These are phyloP conservation scores for Hydrolagus affinis DNA, from an alignment of 2,113 vertebrate species.

Conservation along the genomic window DNA sequence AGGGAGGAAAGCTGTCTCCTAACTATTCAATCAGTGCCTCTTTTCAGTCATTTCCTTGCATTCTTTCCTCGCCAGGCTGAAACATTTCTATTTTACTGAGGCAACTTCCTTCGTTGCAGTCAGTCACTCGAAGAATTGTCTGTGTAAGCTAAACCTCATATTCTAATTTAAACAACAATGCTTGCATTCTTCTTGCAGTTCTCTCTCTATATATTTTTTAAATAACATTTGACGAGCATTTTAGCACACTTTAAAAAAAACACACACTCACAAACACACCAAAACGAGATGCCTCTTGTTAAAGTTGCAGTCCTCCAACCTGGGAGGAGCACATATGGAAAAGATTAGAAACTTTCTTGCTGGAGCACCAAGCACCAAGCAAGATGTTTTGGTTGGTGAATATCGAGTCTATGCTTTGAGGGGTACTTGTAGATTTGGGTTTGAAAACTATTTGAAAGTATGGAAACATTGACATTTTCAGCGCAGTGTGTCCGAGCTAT, in stretches of 20 bases:
- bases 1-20: neutral
- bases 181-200: neutral
- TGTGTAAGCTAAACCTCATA: neutral
- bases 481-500: no score
- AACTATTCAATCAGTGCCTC: neutral
- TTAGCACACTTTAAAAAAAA: neutral
- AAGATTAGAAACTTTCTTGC: neutral
- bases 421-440: no score
- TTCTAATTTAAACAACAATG: neutral
- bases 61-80: neutral
- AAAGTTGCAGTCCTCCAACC: neutral
- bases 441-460: no score
- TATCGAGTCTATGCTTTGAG: no score
- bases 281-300: neutral
- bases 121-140: neutral
- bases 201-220: neutral
- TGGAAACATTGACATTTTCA: no score
- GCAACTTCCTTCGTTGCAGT: neutral
- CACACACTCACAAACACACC: no score
- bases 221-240: neutral
- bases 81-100: neutral
- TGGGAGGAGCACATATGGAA: neutral
- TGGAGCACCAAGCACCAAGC: neutral
- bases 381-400: no score
- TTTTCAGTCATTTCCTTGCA: constrained; percentile 5